A percentile compares a stretch with the other conserved stretches of the same genome.
phyloP scores from a whole-genome alignment of 2,888 invertebrate species.

The Yponomeuta plumbellus region DNA sequence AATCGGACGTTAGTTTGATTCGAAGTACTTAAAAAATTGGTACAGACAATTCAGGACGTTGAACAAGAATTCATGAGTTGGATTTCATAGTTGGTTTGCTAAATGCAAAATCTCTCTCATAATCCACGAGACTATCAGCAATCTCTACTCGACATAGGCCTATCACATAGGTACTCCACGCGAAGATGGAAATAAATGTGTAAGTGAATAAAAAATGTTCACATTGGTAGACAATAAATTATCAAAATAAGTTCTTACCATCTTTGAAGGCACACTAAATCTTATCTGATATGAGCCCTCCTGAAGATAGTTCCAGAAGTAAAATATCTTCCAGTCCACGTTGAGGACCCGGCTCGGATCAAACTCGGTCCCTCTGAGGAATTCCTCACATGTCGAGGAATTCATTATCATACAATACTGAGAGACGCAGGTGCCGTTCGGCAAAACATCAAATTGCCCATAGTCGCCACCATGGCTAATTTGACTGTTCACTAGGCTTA shows the following conservation, averaged over 20 bases:
- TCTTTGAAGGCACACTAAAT: slow-evolving; percentile 37
- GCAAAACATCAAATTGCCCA: too few species aligned
- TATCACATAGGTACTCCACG: too few species aligned
- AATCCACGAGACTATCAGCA: too few species aligned
- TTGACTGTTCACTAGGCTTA: too few species aligned
- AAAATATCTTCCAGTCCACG: slow-evolving; percentile 53
- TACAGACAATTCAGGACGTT: too few species aligned
- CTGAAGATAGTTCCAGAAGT: slow-evolving; percentile 40
- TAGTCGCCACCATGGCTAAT: too few species aligned
- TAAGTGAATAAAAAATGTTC: too few species aligned
- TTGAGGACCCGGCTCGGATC: slow-evolving; percentile 36
- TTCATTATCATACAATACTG: slow-evolving; percentile 25
- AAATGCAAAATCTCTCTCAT: background rate
- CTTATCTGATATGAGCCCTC: slow-evolving; percentile 38
- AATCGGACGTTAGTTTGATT: too few species aligned
- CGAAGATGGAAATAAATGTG: too few species aligned
- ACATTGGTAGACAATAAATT: background rate
- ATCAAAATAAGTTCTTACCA: slow-evolving; percentile 34
- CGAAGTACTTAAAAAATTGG: too few species aligned
- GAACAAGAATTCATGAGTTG: background rate
- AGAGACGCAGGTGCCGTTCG: too few species aligned
- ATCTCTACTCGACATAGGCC: too few species aligned
- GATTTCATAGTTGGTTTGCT: background rate
- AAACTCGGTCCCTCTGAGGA: slow-evolving; percentile 37
- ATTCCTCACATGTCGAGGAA: slow-evolving; percentile 48